Percentiles rank a stretch among this genome's conserved stretches.
These are phyloP conservation scores for Empis livida DNA, from an alignment of 2,888 invertebrate species.

Conservation along the genomic window DNA sequence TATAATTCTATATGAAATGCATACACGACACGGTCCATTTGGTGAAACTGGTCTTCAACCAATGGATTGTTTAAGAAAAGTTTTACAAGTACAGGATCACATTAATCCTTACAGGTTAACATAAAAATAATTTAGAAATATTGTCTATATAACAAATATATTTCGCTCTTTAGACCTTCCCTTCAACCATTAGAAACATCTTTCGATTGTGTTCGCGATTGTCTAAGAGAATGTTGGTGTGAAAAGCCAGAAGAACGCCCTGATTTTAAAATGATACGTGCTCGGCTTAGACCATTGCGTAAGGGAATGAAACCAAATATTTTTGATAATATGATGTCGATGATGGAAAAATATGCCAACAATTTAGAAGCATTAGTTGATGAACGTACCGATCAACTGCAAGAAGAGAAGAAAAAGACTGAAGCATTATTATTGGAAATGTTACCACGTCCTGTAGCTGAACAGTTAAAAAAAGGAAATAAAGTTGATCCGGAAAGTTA, in stretches of 20 bases:
- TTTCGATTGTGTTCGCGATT: slow-evolving; percentile 77
- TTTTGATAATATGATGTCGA: slow-evolving; percentile 95
- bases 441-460: slow-evolving; percentile 82
- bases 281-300: slow-evolving; percentile 63
- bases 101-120: slow-evolving; percentile 23
- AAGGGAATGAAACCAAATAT: slow-evolving; percentile 94
- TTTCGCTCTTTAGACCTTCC: slow-evolving; percentile 51
- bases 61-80: slow-evolving; percentile 42
- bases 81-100: slow-evolving; percentile 29
- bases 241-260: slow-evolving; percentile 69
- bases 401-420: slow-evolving; percentile 94
- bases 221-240: slow-evolving; percentile 76
- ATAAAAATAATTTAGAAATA: too few relatives aligned
- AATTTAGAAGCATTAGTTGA: slow-evolving; percentile 89
- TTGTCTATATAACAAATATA: neutral
- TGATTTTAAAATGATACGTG: slow-evolving; percentile 71
- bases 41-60: slow-evolving; percentile 55
- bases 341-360: slow-evolving; percentile 96
- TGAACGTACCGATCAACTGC: slow-evolving; percentile 83
- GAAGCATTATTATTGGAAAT: slow-evolving; percentile 79
- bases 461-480: slow-evolving; percentile 78
- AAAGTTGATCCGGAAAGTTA: slow-evolving; percentile 84
- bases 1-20: slow-evolving; percentile 77
- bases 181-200: slow-evolving; percentile 64
- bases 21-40: slow-evolving; percentile 75